phyloP scores from a whole-genome alignment of 2,888 invertebrate genomes.

The Tridacna gigas region DNA sequence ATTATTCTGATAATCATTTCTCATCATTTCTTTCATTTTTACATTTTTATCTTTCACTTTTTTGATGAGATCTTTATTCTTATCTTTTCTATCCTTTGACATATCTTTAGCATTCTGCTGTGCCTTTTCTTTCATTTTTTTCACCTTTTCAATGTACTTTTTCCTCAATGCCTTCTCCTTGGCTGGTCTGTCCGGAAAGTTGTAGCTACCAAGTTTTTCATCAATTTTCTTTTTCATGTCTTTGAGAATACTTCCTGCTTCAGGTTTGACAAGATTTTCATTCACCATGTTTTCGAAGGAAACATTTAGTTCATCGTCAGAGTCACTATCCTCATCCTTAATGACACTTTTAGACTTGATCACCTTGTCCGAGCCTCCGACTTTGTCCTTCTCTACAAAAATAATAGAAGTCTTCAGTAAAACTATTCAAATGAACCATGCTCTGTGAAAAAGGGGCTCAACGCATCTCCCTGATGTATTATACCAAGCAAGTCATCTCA shows the following conservation, averaged over 20 bases:
- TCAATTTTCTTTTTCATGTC: slow-evolving; percentile 63
- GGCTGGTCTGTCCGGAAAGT: slow-evolving; percentile 56
- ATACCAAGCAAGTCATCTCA: no score
- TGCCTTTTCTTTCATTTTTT: slow-evolving; percentile 10
- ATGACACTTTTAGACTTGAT: slow-evolving; percentile 55
- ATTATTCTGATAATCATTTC: slow-evolving; percentile 51
- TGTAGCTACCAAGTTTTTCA: slow-evolving; percentile 57
- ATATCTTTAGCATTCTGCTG: slow-evolving; percentile 19
- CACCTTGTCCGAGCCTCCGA: slow-evolving; percentile 33
- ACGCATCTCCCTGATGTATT: no score
- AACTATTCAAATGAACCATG: no score
- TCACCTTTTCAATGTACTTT: slow-evolving; percentile 24
- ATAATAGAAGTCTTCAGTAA: neutral
- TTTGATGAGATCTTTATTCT: slow-evolving; percentile 16
- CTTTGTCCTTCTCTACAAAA: slow-evolving; percentile 25
- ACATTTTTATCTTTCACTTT: slow-evolving; percentile 39
- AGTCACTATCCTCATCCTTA: slow-evolving; percentile 51
- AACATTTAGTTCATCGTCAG: slow-evolving; percentile 39
- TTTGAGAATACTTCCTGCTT: slow-evolving; percentile 52
- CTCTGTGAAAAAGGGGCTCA: no score
- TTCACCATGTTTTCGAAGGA: slow-evolving; percentile 34
- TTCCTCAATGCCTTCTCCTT: slow-evolving; percentile 48
- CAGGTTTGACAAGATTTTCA: slow-evolving; percentile 36
- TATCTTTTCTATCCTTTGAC: slow-evolving; percentile 26
- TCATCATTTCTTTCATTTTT: slow-evolving; percentile 50